Evolutionary conservation across 2,888 invertebrate species (phyloP).

Genomic region (Dicranocentrus wangi): DNA sequence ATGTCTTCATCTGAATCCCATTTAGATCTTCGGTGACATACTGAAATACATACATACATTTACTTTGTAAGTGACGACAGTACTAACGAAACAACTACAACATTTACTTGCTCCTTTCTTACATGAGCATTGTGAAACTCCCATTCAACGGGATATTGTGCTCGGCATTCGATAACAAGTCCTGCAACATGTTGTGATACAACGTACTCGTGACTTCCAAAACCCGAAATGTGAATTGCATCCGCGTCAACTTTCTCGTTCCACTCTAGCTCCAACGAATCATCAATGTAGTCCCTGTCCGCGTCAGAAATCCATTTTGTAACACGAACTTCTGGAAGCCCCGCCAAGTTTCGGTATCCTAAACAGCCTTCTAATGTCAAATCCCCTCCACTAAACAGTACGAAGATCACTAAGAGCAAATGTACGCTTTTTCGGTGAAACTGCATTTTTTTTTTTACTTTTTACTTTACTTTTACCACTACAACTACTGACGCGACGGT

Average conservation of each 20-base stretch:
- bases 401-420: neutral
- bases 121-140: conserved; percentile 59
- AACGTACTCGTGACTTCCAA: conserved; percentile 36
- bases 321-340: conserved; percentile 31
- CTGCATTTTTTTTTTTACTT: neutral
- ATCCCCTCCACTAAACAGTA: neutral
- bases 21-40: conserved; percentile 55
- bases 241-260: conserved; percentile 42
- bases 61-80: no score
- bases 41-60: conserved; percentile 33
- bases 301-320: conserved; percentile 39
- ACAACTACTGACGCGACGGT: no score
- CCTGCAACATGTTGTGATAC: conserved; percentile 63
- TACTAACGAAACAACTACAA: no score
- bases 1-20: conserved; percentile 60
- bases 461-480: no score
- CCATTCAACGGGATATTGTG: conserved; percentile 65
- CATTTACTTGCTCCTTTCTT: neutral
- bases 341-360: neutral
- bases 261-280: conserved; percentile 24
- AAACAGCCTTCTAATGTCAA: neutral
- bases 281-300: conserved; percentile 29
- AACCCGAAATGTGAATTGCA: conserved; percentile 38
- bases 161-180: conserved; percentile 52
- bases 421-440: neutral